Conservation (phyloP, 2,797 vertebrate species). For the Eulemur coronatus region DNA sequence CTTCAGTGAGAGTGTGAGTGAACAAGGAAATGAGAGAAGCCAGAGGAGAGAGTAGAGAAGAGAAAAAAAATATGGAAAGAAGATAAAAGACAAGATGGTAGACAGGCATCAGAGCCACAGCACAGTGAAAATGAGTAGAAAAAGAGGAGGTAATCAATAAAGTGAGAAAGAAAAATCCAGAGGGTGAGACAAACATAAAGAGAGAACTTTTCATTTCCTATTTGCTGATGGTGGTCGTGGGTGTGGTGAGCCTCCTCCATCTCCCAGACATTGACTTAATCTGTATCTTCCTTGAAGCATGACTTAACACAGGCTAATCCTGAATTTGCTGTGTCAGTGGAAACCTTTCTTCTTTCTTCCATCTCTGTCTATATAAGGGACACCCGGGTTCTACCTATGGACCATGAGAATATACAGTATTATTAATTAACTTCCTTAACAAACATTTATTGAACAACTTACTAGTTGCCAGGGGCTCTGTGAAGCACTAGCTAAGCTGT, state of each 20-base stretch:
- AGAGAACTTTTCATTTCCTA: background rate
- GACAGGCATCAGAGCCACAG: fast-evolving
- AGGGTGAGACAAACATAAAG: background rate
- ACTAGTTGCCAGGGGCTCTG: background rate
- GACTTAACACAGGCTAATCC: background rate
- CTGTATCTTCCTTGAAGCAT: background rate
- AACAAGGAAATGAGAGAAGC: background rate
- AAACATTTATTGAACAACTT: background rate
- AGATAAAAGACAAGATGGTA: background rate
- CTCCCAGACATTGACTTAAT: background rate
- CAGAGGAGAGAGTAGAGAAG: background rate
- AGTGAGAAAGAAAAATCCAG: background rate
- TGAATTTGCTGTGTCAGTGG: background rate
- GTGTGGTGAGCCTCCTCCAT: fast-evolving
- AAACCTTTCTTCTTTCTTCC: background rate
- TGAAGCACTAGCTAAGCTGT: background rate
- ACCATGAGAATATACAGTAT: background rate
- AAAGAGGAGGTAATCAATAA: background rate
- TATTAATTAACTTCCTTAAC: background rate
- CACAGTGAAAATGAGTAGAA: background rate
- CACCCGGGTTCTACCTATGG: background rate
- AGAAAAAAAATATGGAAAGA: background rate
- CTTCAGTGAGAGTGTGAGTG: background rate
- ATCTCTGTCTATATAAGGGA: background rate
- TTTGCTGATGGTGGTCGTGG: too few relatives aligned